These are phyloP conservation scores for Uria aalge DNA, from an alignment of 2,113 vertebrate species.

Conservation along the genomic window DNA sequence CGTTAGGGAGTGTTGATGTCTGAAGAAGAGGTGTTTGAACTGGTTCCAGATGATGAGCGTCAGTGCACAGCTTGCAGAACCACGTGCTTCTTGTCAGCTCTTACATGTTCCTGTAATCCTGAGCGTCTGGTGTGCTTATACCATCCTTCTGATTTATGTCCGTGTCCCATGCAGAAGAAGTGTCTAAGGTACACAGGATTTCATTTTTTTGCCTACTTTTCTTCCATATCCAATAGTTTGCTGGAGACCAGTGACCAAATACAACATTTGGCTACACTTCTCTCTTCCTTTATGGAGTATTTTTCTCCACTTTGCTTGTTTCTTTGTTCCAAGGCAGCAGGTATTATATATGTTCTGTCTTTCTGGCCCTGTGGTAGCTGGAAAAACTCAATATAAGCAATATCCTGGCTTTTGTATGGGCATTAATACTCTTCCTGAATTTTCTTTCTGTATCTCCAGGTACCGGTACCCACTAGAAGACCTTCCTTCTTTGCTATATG, in stretches of 20 bases:
- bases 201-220: neutral
- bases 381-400: neutral
- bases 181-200: slow-evolving; percentile 86
- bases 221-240: neutral
- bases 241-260: neutral
- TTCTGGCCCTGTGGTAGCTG: neutral
- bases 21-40: slow-evolving; percentile 96
- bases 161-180: slow-evolving; percentile 88
- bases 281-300: neutral
- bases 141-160: slow-evolving; percentile 86
- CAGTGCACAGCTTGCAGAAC: slow-evolving; percentile 96
- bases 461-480: slow-evolving; percentile 94
- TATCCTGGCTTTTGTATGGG: neutral
- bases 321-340: neutral
- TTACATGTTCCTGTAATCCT: slow-evolving; percentile 92
- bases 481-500: slow-evolving; percentile 90
- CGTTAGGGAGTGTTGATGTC: slow-evolving; percentile 88
- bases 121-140: slow-evolving; percentile 93
- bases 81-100: slow-evolving; percentile 95
- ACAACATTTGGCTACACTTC: neutral
- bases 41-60: slow-evolving; percentile 95
- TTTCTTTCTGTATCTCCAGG: slow-evolving; percentile 60
- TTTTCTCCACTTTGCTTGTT: neutral
- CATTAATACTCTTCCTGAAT: neutral
- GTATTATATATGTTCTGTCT: neutral